Base-by-base conservation (phyloP, 2,888 invertebrate species). In the Anoplius nigerrimus region DNA sequence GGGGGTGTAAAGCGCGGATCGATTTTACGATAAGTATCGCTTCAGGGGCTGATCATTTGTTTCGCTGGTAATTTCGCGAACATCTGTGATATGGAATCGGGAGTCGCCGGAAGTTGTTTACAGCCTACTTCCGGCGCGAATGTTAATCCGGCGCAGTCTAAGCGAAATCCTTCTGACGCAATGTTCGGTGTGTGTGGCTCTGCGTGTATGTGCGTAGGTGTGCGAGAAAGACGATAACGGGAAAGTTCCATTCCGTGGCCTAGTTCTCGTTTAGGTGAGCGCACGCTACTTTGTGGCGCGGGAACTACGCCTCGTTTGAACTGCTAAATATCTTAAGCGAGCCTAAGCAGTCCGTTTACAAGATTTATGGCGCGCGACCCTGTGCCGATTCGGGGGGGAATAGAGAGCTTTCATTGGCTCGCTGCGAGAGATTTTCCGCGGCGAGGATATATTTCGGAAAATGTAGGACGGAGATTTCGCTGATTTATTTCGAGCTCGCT, bases 351-450 rank as follows among this genome's bases (percentile, higher is more conserved):
- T 69, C 63, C 42, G 63, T 63, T 59, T 69, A 71, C 57, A 60
- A 69, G 59, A 69, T 63, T 57, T 46, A 69, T 34, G 11, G n/a
- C 57, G 61, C 63, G 57, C 63, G 45, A 34, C 54, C 46, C 46
- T 56, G 61, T 61, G 69, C 63, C 57, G 46, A 61, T 51, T 61
- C 58, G 48, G 6, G 16, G n/a, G 11, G 18, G 42, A 42, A 42
- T 42, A 13, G n/a, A n/a, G n/a, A n/a, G 20, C 18, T 55, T 61
- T 61, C 66, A 71, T 71, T 72, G 67, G 67, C 34, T 6, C 6
- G 27, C 6, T 6, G 27, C 27, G 27, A 6, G 27, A 2, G 27
- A 27, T 27, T 27, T 27, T 27, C 27, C 6, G 2, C 27, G 27
- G 27, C 27, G 6, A 27, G 2, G 27, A 5, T 27, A 6, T 6